Base-by-base conservation (phyloP, 2,797 vertebrate genomes). In the Brachymystax lenok region DNA sequence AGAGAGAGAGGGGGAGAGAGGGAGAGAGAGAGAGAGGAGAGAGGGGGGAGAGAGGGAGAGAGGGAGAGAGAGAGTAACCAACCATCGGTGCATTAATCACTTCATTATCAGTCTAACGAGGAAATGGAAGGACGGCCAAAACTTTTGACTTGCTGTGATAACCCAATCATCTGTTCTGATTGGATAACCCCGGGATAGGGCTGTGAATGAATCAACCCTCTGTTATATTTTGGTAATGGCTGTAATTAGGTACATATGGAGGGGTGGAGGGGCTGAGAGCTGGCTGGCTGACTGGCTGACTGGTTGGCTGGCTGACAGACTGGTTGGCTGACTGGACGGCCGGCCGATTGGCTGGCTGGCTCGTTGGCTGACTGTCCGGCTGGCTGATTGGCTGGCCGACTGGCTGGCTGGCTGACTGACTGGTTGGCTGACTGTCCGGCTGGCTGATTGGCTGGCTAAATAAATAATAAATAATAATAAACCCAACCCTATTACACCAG, bases 21-120 rank as follows among this genome's bases (percentile, higher is more conserved):
- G 0, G 30, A 19, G 4, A 0, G 30, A 17, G 33, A 7, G 17
- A 67, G 13, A 33, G n/a, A n/a, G n/a, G 16, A 7, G 17, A 67
- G 13, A 33, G 1, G 5, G 0, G 33, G 5, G 4, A 33, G 30
- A 33, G 4, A 33, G 33, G 6, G 16, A 7, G 17, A 67, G 13
- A 33, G 1, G 5, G 0, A 33, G 33, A 33, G 4, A 33, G 30
- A 33, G 4, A 33, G 33, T 5, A 10, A 16, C 67, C 76, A 52
- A 86, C 88, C 90, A 93, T 93, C 92, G 93, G 92, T 85, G 92
- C 86, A 90, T 90, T 83, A 90, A 90, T 90, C 84, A 93, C 85
- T 84, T 77, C 88, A 94, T 94, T 92, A 94, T 89, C 91, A 90
- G 4, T 56, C 90, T 85, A 91, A 92, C 83, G 80, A 91, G 88